Base-by-base conservation (phyloP, 1,140 invertebrate species). In the Cyclargus thomasi region DNA sequence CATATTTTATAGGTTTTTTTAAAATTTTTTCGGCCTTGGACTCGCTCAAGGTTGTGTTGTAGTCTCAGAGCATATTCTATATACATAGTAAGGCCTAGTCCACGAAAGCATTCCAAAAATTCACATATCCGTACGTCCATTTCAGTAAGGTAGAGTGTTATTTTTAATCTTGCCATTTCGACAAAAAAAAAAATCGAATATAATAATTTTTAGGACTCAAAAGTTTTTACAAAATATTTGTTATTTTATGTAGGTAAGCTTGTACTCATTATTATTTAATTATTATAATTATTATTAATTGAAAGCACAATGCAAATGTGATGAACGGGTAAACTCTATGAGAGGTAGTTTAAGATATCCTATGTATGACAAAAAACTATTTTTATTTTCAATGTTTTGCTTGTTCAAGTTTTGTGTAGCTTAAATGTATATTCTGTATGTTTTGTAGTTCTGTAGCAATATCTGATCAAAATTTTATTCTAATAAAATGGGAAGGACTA, bases 311-410 rank as follows among this genome's bases (percentile, higher is more conserved):
- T 76, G 72, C 73, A 71, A 70, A 77, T 80, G 75, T 76, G 76
- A 78, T 80, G 73, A 77, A 83, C 81, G 78, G 77, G 78, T 81
- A 74, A 67, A 69, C 80, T 83, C 81, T 83, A 79, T 67, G 80
- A 83, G 81, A 77, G 81, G n/a, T 80, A 81, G 74, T 53, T 53
- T 78, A 76, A 73, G 70, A 39, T 74, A 74, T 67, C n/a, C 22
- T 68, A 20, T 65, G 47, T 17, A 65, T 21, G 23, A 35, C 22
- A 55, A 57, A 23, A 65, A 57, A 35, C 10, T 65, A 57, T 65
- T 53, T 64, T 65, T 65, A 55, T 55, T 65, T 65, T 65, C 18
- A 5, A 57, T 57, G 22, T 57, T 23, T 18, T 20, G 21, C 18
- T 64, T 22, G 53, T 29, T 20, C 39, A 59, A 65, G 53, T 65